Evolutionary conservation across 2,797 vertebrate species (phyloP).

Genomic region (Danionella dracula): DNA sequence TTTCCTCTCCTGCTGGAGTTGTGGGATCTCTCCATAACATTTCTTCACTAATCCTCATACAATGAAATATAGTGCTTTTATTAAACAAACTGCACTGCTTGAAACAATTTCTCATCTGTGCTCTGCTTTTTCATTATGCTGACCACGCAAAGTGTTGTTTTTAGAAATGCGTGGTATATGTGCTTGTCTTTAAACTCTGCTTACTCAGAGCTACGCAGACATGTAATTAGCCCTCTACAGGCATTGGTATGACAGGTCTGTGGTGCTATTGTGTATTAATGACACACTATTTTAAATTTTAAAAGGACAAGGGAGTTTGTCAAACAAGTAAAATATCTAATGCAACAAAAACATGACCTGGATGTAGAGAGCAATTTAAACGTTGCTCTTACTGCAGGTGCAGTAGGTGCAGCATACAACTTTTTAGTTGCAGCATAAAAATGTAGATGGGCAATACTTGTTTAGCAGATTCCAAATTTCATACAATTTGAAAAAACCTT

Average conservation of each 20-base stretch:
- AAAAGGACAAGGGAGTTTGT: no score
- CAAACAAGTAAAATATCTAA: no score
- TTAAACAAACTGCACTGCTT: constrained; percentile 16
- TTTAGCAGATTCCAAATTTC: no score
- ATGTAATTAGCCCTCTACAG: constrained; percentile 37
- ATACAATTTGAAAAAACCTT: no score
- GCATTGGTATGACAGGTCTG: constrained; percentile 26
- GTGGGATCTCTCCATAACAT: not conserved
- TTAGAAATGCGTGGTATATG: not conserved
- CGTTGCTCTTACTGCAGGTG: no score
- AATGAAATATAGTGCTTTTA: not conserved
- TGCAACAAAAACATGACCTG: no score
- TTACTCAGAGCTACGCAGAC: constrained; percentile 11
- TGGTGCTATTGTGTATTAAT: not conserved
- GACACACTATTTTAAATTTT: no score
- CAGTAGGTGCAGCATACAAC: no score
- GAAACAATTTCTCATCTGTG: constrained; percentile 11
- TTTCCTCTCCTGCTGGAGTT: constrained; percentile 16
- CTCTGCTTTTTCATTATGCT: constrained; percentile 31
- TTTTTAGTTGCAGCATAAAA: no score
- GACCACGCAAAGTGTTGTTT: constrained; percentile 7
- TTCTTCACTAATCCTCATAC: not conserved
- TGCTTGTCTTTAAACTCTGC: constrained; percentile 15
- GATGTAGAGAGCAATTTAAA: no score
- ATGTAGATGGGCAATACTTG: no score